Evolutionary conservation across 1,140 invertebrate genomes (phyloP).

Genomic region (Dreissena rostriformis): DNA sequence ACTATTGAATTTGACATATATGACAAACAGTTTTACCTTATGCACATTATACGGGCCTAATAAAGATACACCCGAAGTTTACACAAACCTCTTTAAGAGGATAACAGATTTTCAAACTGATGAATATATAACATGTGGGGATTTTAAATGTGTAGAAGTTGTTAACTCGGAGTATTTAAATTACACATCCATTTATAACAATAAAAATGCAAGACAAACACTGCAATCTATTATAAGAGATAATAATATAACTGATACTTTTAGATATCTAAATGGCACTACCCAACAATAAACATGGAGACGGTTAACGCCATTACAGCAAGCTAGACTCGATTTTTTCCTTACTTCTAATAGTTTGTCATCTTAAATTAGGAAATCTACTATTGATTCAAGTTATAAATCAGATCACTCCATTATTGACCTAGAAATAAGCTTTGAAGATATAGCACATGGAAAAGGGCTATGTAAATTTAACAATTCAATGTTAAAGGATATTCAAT

Average conservation of each 20-base stretch:
- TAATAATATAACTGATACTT: too few species aligned
- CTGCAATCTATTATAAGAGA: not conserved
- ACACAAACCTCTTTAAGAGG: not conserved
- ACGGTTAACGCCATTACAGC: too few species aligned
- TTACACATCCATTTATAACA: constrained; percentile 40
- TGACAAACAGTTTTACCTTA: constrained; percentile 25
- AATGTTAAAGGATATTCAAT: too few species aligned
- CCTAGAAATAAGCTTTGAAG: too few species aligned
- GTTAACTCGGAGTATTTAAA: not conserved
- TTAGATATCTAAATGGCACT: constrained; percentile 8
- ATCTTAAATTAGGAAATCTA: too few species aligned
- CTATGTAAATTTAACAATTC: too few species aligned
- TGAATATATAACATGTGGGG: constrained; percentile 17
- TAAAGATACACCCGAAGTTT: constrained; percentile 40
- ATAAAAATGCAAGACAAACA: not conserved
- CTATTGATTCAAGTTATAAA: too few species aligned
- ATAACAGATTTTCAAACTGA: constrained; percentile 28
- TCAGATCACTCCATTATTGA: too few species aligned
- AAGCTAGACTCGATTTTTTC: too few species aligned
- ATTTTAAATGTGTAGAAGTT: constrained; percentile 36
- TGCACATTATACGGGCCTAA: constrained; percentile 48
- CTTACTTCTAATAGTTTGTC: too few species aligned
- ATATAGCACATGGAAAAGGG: too few species aligned
- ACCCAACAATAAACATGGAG: not conserved
- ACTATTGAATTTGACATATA: not conserved